Percentiles rank a stretch among this genome's conserved stretches.
Evolutionary conservation across 2,888 invertebrate species (phyloP).

Genomic region (Conus canariensis): DNA sequence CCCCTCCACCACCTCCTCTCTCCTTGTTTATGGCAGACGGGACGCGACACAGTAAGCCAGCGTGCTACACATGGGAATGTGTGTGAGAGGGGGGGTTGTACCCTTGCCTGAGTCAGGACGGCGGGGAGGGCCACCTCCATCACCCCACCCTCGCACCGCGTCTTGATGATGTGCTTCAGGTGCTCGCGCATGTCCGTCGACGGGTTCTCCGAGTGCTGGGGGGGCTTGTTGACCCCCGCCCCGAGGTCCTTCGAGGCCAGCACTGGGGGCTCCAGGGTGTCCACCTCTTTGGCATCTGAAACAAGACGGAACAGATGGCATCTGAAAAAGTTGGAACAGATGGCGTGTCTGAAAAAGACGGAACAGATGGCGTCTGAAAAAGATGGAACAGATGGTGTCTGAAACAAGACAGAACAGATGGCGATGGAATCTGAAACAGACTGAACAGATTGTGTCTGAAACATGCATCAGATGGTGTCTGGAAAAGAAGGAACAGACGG

Average conservation of each 20-base stretch:
- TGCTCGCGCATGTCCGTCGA: slow-evolving; percentile 34
- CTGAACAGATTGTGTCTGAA: too few species aligned
- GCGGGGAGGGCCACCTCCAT: slow-evolving; percentile 51
- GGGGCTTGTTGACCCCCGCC: neutral
- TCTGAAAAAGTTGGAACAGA: too few species aligned
- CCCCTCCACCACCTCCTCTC: too few species aligned
- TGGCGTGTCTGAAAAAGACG: too few species aligned
- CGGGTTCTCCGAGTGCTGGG: neutral
- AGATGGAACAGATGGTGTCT: too few species aligned
- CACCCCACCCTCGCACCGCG: slow-evolving; percentile 41
- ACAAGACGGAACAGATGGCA: neutral
- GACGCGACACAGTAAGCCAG: too few species aligned
- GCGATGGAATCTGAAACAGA: too few species aligned
- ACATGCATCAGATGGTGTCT: too few species aligned
- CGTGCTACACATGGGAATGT: neutral
- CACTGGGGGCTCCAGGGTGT: neutral
- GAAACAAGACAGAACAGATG: too few species aligned
- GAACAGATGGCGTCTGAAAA: too few species aligned
- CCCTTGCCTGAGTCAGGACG: slow-evolving; percentile 49
- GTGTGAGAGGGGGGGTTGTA: slow-evolving; percentile 27
- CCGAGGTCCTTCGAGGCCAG: neutral
- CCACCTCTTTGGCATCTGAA: neutral
- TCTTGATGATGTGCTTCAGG: slow-evolving; percentile 41
- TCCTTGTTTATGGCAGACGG: too few species aligned
- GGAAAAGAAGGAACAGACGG: too few species aligned